These are phyloP conservation scores for Trachemys scripta DNA, from an alignment of 2,113 vertebrate genomes.

Conservation along the genomic window DNA sequence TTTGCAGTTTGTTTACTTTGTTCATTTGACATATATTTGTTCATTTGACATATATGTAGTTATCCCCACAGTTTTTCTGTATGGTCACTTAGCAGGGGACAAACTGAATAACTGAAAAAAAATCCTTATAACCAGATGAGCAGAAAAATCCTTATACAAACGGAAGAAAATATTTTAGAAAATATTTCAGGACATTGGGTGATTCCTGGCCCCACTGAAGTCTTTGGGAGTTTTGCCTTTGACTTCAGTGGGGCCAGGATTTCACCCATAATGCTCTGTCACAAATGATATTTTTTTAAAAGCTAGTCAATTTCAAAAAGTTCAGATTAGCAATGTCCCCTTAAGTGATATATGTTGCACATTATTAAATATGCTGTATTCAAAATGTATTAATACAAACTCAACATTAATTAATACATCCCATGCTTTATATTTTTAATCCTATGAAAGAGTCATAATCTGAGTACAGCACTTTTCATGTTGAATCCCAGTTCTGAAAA, in stretches of 20 bases:
- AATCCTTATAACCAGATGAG: background rate
- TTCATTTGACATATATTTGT: background rate
- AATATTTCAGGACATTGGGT: background rate
- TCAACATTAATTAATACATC: background rate
- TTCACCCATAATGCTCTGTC: background rate
- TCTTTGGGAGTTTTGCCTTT: background rate
- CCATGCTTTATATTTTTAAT: background rate
- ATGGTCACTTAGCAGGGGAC: background rate
- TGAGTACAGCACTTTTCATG: background rate
- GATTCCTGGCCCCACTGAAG: background rate
- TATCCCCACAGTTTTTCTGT: background rate
- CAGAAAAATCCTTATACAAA: background rate
- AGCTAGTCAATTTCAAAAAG: background rate
- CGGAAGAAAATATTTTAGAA: background rate
- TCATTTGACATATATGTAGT: background rate
- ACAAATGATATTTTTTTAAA: background rate
- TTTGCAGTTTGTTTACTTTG: background rate
- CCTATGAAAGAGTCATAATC: background rate
- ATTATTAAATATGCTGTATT: background rate
- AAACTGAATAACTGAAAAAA: background rate
- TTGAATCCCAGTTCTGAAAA: background rate
- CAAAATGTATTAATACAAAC: background rate
- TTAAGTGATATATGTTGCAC: background rate
- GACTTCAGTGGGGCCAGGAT: background rate
- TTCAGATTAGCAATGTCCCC: background rate